These are phyloP conservation scores for Peromyscus polionotus DNA, from an alignment of 2,113 vertebrate genomes.

Conservation along the genomic window DNA sequence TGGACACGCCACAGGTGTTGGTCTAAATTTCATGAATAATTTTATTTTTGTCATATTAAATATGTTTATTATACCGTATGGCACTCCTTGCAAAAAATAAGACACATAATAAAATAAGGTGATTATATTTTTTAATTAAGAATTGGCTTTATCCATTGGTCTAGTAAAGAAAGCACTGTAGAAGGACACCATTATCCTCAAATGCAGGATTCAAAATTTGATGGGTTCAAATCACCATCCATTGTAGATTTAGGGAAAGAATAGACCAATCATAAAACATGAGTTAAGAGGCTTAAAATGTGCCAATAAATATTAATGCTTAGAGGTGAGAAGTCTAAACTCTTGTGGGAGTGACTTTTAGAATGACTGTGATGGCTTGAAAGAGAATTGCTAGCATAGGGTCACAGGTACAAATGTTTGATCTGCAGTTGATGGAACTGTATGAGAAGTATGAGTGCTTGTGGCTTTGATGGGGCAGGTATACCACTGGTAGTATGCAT, in stretches of 20 bases:
- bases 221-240: not conserved
- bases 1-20: too few relatives aligned
- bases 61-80: not conserved
- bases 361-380: not conserved
- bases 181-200: not conserved
- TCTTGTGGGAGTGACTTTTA: not conserved
- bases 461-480: too few relatives aligned
- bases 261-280: not conserved
- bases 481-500: not conserved
- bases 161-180: not conserved
- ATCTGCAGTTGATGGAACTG: not conserved
- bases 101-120: not conserved
- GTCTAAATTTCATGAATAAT: not conserved
- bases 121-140: not conserved
- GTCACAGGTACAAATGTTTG: not conserved
- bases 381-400: accelerated
- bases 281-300: not conserved
- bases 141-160: not conserved
- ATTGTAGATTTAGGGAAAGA: not conserved
- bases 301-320: not conserved
- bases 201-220: not conserved
- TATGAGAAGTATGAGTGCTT: not conserved
- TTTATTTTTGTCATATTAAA: not conserved
- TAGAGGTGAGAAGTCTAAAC: not conserved
- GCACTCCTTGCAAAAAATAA: not conserved